A percentile compares a stretch with the other conserved stretches of the same genome.
phyloP scores from a whole-genome alignment of 2,888 invertebrate species.

The Gortyna flavago region DNA sequence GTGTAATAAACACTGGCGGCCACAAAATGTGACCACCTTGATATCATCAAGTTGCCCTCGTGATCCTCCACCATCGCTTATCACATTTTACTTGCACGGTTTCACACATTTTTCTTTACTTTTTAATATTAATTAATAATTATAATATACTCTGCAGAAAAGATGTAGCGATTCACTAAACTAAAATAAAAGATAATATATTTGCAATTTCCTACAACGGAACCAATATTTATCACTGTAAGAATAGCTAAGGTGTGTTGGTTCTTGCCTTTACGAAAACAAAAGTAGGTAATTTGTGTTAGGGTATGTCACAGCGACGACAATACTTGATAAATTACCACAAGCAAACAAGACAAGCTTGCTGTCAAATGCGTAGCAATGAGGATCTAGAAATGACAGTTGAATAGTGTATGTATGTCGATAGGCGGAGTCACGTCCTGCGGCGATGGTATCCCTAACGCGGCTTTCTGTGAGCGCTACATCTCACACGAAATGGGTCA shows the following conservation, averaged over 20 bases:
- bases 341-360: constrained; percentile 30
- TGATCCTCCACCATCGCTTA: constrained; percentile 67
- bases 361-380: constrained; percentile 71
- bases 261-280: not conserved
- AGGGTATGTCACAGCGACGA: constrained; percentile 6
- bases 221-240: not conserved
- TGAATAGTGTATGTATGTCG: constrained; percentile 69
- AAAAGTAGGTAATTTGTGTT: constrained; percentile 7
- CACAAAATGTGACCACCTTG: constrained; percentile 73
- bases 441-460: constrained; percentile 88
- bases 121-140: constrained; percentile 39
- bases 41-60: constrained; percentile 72
- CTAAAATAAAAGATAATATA: not conserved
- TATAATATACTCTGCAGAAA: constrained; percentile 17
- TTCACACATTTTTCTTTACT: constrained; percentile 47
- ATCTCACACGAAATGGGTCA: constrained; percentile 89
- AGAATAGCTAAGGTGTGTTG: not conserved
- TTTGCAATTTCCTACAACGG: not conserved
- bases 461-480: constrained; percentile 81
- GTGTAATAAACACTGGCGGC: constrained; percentile 78
- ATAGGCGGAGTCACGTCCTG: constrained; percentile 81
- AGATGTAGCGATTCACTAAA: constrained; percentile 18
- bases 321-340: constrained; percentile 48
- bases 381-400: constrained; percentile 68
- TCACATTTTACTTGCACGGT: constrained; percentile 63